phyloP scores from a whole-genome alignment of 2,113 vertebrate genomes.

The Bufo bufo region DNA sequence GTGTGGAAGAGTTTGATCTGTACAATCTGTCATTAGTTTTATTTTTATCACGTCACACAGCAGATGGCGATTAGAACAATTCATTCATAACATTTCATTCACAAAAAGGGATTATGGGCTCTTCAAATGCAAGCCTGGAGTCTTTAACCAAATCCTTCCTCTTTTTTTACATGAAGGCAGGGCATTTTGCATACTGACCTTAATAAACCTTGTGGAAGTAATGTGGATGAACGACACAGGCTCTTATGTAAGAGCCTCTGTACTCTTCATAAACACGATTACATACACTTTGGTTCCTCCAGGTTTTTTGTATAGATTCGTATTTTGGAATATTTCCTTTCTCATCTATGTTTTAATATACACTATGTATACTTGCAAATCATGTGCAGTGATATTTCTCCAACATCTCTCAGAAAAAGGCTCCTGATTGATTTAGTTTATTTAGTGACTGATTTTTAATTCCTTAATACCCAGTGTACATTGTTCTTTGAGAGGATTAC shows the following conservation, averaged over 20 bases:
- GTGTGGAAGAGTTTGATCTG: constrained; percentile 42
- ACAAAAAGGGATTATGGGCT: constrained; percentile 49
- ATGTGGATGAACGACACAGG: constrained; percentile 14
- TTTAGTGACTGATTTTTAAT: too few relatives aligned
- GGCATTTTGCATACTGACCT: constrained; percentile 43
- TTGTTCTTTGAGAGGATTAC: too few relatives aligned
- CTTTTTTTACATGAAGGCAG: background rate
- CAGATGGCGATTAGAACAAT: constrained; percentile 54
- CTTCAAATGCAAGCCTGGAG: constrained; percentile 28
- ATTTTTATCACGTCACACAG: constrained; percentile 34
- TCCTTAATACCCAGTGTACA: too few relatives aligned
- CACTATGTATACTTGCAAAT: too few relatives aligned
- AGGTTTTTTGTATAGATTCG: background rate
- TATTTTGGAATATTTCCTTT: too few relatives aligned
- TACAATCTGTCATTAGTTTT: constrained; percentile 49
- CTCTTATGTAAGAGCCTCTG: background rate
- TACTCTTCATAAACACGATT: background rate
- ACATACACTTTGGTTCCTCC: background rate
- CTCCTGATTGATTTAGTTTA: too few relatives aligned
- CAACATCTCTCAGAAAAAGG: too few relatives aligned
- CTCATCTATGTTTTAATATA: too few relatives aligned
- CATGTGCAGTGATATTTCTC: too few relatives aligned
- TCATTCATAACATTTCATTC: constrained; percentile 59
- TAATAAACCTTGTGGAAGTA: constrained; percentile 31
- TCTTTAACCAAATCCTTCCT: constrained; percentile 35